Base-by-base conservation (phyloP, 2,113 vertebrate species). In the Hyaena hyaena region DNA sequence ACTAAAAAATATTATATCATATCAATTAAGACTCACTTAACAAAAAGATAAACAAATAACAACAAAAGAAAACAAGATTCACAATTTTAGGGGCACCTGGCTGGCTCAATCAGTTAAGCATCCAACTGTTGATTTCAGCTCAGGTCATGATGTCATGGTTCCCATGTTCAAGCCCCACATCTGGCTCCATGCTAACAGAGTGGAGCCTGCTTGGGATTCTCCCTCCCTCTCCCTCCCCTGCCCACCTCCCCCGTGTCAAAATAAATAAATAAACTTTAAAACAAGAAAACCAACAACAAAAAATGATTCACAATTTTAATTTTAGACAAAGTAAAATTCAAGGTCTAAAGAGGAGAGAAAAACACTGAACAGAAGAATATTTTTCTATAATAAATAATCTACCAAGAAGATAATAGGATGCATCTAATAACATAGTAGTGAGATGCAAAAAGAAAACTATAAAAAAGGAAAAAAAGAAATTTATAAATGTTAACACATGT, bases 241-340 rank as follows among this genome's bases (percentile, higher is more conserved):
- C 50, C 50, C 53, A 1, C 11, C 53, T 4, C 58, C 1, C 23
- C 58, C 9, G 21, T 61, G 21, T 61, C 58, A 61, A 61, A 61
- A 23, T 58, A 61, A 61, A 9, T 58, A 58, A 21, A 61, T 24
- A 61, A 61, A 61, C 58, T 23, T 61, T 61, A 61, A 61, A 61
- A 61, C 58, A 61, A 61, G 58, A 21, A 58, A 58, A 58, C 55
- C 55, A 58, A 19, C 55, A 91, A 84, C 55, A 10, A 7, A 80
- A 96, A 87, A 68, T 61, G 9, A 95, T 33, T 87, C 33, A 74
- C 16, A 89, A 88, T 35, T 92, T 94, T 87, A 95, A 92, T 80
- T 94, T 80, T n/a, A 71, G 31, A 65, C 10, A 58, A 33, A 82
- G 39, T 74, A 88, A 95, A 96, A 96, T 43, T 86, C 58, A 97